Base-by-base conservation (phyloP, 2,113 vertebrate genomes). In the Phrynocephalus versicolor region DNA sequence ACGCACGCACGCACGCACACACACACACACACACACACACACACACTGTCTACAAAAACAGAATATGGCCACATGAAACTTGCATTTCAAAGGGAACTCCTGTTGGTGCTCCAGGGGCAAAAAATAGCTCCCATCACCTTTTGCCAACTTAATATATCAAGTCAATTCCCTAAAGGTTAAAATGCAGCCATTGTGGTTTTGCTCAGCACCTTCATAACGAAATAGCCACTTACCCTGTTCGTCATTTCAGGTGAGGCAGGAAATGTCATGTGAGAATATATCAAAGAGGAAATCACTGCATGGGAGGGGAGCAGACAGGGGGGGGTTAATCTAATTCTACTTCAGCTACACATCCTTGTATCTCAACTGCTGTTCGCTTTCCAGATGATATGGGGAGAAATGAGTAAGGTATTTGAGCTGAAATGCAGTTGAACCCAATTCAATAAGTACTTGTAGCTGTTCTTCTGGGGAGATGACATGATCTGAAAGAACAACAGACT, bases 341-440 rank as follows among this genome's bases (percentile, higher is more conserved):
- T n/a, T 89, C 25, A 72, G 41, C 62, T 3, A 84, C 71, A 21
- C 21, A 55, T 65, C 2, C n/a, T 67, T 45, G 7, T 75, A 0
- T 45, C 18, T 33, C n/a, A 13, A 65, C 58, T 85, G 10, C 76
- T 55, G 16, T 87, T 87, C 88, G n/a, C 67, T 9, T 76, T 90
- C 51, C 15, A 90, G 30, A 41, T 51, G 84, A 62, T 62, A 5
- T 0, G 81, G 60, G 30, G 10, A 51, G 4, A 87, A 67, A 71
- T 93, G 1, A n/a, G 83, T 51, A 7, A 70, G 5, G 2, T 41
- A 37, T 72, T 85, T 85, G 12, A 35, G 27, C 37, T 85, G 21
- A 41, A 12, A 86, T 84, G 83, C 0, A 90, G 60, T 23, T 33
- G 15, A 79, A 62, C 1, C 23, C 0, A 8, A 62, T 85, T 77